Evolutionary conservation across 2,888 invertebrate genomes (phyloP).

Genomic region (Mimachlamys varia): DNA sequence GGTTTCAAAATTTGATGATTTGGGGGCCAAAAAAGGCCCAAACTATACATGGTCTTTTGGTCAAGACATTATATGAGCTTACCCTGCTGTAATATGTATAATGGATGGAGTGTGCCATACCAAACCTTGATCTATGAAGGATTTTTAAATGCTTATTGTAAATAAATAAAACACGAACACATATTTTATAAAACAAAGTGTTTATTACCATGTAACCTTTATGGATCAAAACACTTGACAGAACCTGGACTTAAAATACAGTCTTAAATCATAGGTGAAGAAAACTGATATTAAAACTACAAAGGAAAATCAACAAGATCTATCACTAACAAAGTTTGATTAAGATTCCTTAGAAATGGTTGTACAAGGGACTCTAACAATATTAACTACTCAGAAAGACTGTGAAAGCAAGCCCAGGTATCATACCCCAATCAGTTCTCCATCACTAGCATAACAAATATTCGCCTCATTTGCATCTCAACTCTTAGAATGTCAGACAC

Average conservation of each 20-base stretch:
- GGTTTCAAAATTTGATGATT: too few species aligned
- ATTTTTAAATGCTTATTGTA: neutral
- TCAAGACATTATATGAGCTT: too few species aligned
- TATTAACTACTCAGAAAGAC: constrained; percentile 24
- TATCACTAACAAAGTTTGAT: neutral
- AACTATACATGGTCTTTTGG: too few species aligned
- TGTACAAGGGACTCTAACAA: neutral
- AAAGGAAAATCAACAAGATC: neutral
- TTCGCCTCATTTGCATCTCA: neutral
- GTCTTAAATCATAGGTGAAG: constrained; percentile 29
- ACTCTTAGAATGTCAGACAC: neutral
- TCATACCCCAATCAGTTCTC: neutral
- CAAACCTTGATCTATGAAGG: too few species aligned
- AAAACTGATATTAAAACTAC: neutral
- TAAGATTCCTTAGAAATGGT: neutral
- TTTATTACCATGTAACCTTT: neutral
- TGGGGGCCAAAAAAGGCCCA: too few species aligned
- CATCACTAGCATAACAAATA: neutral
- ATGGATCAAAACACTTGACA: constrained; percentile 19
- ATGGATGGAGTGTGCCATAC: too few species aligned
- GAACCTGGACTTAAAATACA: constrained; percentile 27
- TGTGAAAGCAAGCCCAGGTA: constrained; percentile 29
- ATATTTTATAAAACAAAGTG: constrained; percentile 19
- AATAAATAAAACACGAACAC: neutral
- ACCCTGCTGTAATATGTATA: too few species aligned